Base-by-base conservation (phyloP, 2,888 invertebrate genomes). In the Hypomecis atomaria region DNA sequence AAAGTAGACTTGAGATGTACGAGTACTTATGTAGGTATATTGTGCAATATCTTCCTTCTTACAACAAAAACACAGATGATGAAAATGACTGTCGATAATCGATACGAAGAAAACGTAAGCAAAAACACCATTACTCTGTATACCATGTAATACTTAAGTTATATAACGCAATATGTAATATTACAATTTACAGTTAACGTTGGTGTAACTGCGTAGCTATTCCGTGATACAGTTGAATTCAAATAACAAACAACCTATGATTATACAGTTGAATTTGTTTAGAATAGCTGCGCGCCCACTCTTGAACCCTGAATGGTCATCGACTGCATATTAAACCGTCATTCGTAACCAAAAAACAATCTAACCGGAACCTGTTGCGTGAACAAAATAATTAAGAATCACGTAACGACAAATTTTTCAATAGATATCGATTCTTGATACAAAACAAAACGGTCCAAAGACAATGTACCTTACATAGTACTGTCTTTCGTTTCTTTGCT, bases 361-460 rank as follows among this genome's bases (percentile, higher is more conserved):
- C 67, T 75, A 77, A 76, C 84, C 87, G 87, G 86, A 87, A 86
- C 76, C 72, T 65, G 71, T 69, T 70, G 77, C 85, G 78, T 83
- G 82, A 83, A 83, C 74, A 70, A 79, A 86, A 83, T 87, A 73
- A 82, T 79, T 77, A 83, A 82, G 74, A 78, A 71, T 84, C 85
- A 83, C 83, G 87, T 82, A 85, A 85, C 73, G 44, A 49, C 47
- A 48, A 59, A 43, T 7, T 50, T 59, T 71, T 62, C 38, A 40
- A 59, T 63, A 50, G 59, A 60, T 52, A 59, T 62, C 52, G 68
- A 65, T 43, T 57, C 47, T 70, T 68, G 58, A 56, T 63, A 63
- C 45, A 47, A 68, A 59, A 62, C 57, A 49, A 57, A 58, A 64
- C 52, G 50, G 64, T 61, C 36, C 40, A 65, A 65, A 71, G 49